phyloP scores from a whole-genome alignment of 2,888 invertebrate genomes.

The Patella pellucida region DNA sequence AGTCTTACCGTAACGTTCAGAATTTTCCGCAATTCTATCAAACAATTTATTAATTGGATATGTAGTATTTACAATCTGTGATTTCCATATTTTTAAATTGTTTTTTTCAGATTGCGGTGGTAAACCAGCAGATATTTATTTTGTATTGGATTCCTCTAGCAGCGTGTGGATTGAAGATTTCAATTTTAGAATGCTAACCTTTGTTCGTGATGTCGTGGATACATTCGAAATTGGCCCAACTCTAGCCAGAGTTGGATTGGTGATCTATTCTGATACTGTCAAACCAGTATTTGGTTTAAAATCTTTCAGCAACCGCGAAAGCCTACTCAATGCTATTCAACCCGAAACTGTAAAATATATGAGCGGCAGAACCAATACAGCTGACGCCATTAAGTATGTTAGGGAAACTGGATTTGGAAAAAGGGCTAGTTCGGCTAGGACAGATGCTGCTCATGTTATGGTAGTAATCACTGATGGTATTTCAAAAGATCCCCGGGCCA shows the following conservation, averaged over 20 bases:
- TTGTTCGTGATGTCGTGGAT: conserved; percentile 45
- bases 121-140: conserved; percentile 50
- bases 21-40: too few species aligned
- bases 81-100: too few species aligned
- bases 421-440: conserved; percentile 29
- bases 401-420: conserved; percentile 42
- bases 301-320: background rate
- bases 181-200: conserved; percentile 43
- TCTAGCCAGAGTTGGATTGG: conserved; percentile 46
- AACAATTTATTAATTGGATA: too few species aligned
- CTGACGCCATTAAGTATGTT: conserved; percentile 43
- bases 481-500: conserved; percentile 47
- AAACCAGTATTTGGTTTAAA: conserved; percentile 24
- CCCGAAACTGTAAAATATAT: conserved; percentile 24
- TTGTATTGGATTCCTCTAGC: conserved; percentile 50
- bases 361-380: conserved; percentile 49
- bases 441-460: conserved; percentile 50
- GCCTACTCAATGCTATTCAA: conserved; percentile 21
- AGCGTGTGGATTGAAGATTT: conserved; percentile 57
- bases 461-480: conserved; percentile 63
- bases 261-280: conserved; percentile 43
- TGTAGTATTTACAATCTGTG: too few species aligned
- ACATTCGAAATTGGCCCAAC: conserved; percentile 44
- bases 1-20: too few species aligned
- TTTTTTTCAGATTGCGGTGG: conserved; percentile 46